Conservation (phyloP, 2,888 invertebrate species). For the Hemaris fuciformis region DNA sequence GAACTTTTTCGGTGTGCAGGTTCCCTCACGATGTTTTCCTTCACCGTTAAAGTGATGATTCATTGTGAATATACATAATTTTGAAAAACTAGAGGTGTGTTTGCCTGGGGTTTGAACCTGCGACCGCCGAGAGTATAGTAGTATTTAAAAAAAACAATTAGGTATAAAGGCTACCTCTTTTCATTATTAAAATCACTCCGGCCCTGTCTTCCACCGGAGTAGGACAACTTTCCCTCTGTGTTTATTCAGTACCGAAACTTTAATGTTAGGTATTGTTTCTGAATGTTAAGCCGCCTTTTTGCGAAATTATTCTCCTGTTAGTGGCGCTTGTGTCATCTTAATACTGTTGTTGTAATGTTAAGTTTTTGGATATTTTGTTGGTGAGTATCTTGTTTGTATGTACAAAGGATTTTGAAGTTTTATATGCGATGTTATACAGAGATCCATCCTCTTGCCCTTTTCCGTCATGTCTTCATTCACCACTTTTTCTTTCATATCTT, state of each 20-base stretch:
- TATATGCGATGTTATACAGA: no score
- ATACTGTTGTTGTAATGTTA: background rate
- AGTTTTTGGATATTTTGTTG: background rate
- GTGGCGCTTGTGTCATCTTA: background rate
- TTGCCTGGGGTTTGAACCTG: no score
- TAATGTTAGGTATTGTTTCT: background rate
- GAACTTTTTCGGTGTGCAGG: no score
- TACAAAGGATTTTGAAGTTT: no score
- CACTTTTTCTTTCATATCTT: no score
- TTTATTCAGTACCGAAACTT: conserved; percentile 4
- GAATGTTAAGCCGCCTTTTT: background rate
- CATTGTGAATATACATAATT: no score
- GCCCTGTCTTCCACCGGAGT: background rate
- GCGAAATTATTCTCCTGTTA: background rate
- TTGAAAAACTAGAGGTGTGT: no score
- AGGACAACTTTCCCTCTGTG: background rate
- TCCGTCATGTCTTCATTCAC: no score
- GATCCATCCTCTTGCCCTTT: no score
- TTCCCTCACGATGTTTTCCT: no score
- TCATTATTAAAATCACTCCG: background rate
- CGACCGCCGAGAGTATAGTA: no score
- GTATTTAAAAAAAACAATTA: background rate
- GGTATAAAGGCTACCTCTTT: background rate
- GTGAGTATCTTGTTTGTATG: background rate
- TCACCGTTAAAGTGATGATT: no score